Evolutionary conservation across 2,888 invertebrate genomes (phyloP).

Genomic region (Buathra laborator): DNA sequence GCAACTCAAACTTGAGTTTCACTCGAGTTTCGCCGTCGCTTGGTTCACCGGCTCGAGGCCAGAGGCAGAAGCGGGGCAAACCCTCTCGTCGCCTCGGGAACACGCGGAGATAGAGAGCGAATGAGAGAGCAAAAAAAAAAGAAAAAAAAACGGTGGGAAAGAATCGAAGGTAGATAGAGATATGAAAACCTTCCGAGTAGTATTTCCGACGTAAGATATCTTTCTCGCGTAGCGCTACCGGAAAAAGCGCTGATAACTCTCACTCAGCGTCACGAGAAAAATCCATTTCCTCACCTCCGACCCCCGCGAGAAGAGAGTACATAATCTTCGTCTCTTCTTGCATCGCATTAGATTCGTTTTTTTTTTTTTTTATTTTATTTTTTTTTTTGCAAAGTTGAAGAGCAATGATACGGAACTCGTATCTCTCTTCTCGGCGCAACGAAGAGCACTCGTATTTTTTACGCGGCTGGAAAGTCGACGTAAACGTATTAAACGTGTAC

Average conservation of each 20-base stretch:
- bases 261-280: not conserved
- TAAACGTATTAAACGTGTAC: too few relatives aligned
- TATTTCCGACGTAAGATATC: not conserved
- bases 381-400: conserved; percentile 20
- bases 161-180: conserved; percentile 5
- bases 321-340: conserved; percentile 9
- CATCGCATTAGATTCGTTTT: conserved; percentile 30
- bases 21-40: conserved; percentile 45
- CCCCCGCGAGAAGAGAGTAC: conserved; percentile 5
- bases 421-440: not conserved
- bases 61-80: conserved; percentile 1
- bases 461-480: not conserved
- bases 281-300: conserved; percentile 23
- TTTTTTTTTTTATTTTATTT: not conserved
- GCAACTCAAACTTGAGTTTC: conserved; percentile 58
- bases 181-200: not conserved
- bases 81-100: conserved; percentile 34
- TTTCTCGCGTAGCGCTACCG: not conserved
- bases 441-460: conserved; percentile 4
- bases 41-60: conserved; percentile 19
- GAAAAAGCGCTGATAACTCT: not conserved
- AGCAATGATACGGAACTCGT: conserved; percentile 22
- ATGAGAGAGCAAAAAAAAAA: not conserved
- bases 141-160: not conserved
- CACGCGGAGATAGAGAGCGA: conserved; percentile 14